These are phyloP conservation scores for Elachura formosa DNA, from an alignment of 2,113 vertebrate genomes.

Conservation along the genomic window DNA sequence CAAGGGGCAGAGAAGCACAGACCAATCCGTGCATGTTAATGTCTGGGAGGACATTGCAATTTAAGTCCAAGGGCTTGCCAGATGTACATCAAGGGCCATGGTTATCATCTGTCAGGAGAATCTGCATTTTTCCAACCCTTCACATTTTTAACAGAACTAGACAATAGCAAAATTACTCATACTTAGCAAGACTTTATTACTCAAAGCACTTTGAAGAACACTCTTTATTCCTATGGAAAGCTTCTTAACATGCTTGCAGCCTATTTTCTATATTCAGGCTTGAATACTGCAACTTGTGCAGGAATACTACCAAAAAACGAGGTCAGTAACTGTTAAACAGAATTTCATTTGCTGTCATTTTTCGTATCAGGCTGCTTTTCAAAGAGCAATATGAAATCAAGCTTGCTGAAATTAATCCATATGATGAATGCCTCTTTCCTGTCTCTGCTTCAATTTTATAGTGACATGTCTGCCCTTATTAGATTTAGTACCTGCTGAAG, in stretches of 20 bases:
- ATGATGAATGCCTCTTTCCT: constrained; percentile 19
- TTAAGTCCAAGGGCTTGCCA: neutral
- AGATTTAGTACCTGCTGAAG: neutral
- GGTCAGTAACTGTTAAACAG: neutral
- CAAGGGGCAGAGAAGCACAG: neutral
- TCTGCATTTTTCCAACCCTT: neutral
- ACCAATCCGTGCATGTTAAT: neutral
- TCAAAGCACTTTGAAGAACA: neutral
- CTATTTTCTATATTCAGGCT: neutral
- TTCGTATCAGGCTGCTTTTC: neutral
- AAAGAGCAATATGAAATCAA: constrained; percentile 9
- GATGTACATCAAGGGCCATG: neutral
- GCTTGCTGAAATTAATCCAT: neutral
- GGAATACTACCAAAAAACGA: neutral
- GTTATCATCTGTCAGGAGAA: neutral
- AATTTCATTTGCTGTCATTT: constrained; percentile 22
- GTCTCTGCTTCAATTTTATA: neutral
- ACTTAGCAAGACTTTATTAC: neutral
- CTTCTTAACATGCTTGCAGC: neutral
- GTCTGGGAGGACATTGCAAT: neutral
- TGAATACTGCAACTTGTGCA: neutral
- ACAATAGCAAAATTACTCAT: rapidly evolving
- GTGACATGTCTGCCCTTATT: neutral
- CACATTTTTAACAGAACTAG: neutral
- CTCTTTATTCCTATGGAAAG: neutral